Evolutionary conservation across 2,797 vertebrate species (phyloP).

Genomic region (Coreius guichenoti): DNA sequence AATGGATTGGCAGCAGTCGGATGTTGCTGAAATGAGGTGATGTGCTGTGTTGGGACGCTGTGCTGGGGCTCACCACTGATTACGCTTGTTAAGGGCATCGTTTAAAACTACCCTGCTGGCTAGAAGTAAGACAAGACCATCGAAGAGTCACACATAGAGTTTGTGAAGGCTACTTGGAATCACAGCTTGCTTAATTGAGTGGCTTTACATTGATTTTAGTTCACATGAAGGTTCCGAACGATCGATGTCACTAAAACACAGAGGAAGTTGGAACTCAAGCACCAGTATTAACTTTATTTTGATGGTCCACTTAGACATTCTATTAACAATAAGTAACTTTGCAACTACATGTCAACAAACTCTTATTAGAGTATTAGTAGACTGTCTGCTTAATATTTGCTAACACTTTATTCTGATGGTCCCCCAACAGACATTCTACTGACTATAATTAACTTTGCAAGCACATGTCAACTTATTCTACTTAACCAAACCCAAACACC

Average conservation of each 20-base stretch:
- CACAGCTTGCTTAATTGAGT: slow-evolving; percentile 47
- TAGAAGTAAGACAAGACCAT: slow-evolving; percentile 63
- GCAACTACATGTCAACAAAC: background rate
- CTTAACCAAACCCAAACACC: background rate
- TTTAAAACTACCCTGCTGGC: slow-evolving; percentile 66
- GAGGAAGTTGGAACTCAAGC: background rate
- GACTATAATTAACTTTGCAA: background rate
- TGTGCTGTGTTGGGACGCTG: slow-evolving; percentile 22
- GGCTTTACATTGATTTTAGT: slow-evolving; percentile 49
- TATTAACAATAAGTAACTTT: background rate
- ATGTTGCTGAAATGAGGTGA: slow-evolving; percentile 18
- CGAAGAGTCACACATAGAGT: slow-evolving; percentile 67
- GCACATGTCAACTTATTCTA: background rate
- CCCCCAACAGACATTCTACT: background rate
- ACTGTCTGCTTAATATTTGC: background rate
- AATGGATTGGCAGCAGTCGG: background rate
- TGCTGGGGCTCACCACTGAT: slow-evolving; percentile 32
- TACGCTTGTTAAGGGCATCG: slow-evolving; percentile 55
- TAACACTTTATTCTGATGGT: background rate
- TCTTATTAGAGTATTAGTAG: background rate
- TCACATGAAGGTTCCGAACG: background rate
- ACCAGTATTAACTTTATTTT: background rate
- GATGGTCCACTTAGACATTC: background rate
- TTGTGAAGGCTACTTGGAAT: slow-evolving; percentile 69
- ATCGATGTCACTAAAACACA: background rate